Percentiles rank a stretch among this genome's conserved stretches.
These are phyloP conservation scores for Cerceris rybyensis DNA, from an alignment of 2,888 invertebrate genomes.

Conservation along the genomic window DNA sequence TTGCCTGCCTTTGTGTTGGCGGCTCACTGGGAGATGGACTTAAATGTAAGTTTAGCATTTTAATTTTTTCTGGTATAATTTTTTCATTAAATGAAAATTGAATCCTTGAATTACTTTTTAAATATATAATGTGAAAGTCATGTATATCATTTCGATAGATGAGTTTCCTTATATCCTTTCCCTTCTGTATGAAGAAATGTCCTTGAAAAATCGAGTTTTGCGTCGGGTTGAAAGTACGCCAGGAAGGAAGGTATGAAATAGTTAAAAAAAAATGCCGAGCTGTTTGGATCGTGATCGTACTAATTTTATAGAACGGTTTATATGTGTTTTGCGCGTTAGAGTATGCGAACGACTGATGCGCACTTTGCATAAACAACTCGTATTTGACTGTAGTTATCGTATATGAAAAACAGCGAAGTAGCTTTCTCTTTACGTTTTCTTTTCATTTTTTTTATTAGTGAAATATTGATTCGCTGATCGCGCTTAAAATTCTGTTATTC, in stretches of 20 bases:
- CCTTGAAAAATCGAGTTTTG: conserved; percentile 8
- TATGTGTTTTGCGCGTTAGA: background rate
- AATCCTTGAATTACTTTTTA: background rate
- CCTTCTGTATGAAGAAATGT: conserved; percentile 6
- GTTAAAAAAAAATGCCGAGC: background rate
- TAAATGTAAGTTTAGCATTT: conserved; percentile 86
- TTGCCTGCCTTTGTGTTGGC: conserved; percentile 82
- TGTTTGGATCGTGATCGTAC: background rate
- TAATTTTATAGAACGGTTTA: background rate
- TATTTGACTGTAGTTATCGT: background rate
- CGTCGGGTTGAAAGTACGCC: conserved; percentile 7
- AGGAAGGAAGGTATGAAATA: background rate
- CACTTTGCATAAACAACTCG: conserved; percentile 9
- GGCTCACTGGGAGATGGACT: conserved; percentile 83
- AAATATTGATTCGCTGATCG: background rate
- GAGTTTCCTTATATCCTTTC: conserved; percentile 15
- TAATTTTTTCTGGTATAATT: conserved; percentile 34
- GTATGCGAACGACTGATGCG: background rate
- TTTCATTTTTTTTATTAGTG: background rate
- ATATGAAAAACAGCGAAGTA: background rate
- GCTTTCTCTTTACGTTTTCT: background rate
- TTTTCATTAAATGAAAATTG: background rate
- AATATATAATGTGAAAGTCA: background rate
- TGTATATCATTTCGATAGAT: background rate
- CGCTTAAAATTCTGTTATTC: background rate